Evolutionary conservation across 1,140 invertebrate species (phyloP).

Genomic region (Ceratosolen solmsi): DNA sequence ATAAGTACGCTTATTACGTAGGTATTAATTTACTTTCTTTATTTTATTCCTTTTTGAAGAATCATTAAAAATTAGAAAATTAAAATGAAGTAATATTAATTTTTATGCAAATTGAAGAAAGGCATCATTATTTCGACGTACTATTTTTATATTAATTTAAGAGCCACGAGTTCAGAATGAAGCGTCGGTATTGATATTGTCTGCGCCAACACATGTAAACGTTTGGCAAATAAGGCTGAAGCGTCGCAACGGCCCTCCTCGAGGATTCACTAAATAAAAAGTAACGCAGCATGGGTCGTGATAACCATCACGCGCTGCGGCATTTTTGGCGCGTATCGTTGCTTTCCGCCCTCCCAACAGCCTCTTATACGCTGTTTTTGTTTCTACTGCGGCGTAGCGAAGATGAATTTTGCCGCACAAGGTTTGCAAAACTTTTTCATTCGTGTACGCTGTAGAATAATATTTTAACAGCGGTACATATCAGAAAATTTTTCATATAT

Average conservation of each 20-base stretch:
- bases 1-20: too few species aligned
- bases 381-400: not conserved
- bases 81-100: too few species aligned
- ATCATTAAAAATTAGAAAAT: too few species aligned
- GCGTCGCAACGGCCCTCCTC: constrained; percentile 2
- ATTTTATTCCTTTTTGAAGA: too few species aligned
- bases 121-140: too few species aligned
- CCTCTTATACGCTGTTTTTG: not conserved
- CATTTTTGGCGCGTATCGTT: constrained; percentile 14
- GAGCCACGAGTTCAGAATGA: too few species aligned
- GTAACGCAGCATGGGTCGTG: not conserved
- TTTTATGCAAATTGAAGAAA: too few species aligned
- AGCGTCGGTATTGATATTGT: constrained; percentile 38
- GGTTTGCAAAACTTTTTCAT: not conserved
- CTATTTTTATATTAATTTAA: too few species aligned
- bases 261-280: constrained; percentile 27
- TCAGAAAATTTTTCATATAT: not conserved
- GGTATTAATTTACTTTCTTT: too few species aligned
- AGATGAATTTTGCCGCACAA: not conserved
- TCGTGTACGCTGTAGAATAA: not conserved
- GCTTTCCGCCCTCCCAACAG: not conserved
- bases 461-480: not conserved
- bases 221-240: constrained; percentile 20
- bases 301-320: constrained; percentile 13
- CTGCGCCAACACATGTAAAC: not conserved